phyloP scores from a whole-genome alignment of 2,113 vertebrate genomes.

The Antennarius striatus region DNA sequence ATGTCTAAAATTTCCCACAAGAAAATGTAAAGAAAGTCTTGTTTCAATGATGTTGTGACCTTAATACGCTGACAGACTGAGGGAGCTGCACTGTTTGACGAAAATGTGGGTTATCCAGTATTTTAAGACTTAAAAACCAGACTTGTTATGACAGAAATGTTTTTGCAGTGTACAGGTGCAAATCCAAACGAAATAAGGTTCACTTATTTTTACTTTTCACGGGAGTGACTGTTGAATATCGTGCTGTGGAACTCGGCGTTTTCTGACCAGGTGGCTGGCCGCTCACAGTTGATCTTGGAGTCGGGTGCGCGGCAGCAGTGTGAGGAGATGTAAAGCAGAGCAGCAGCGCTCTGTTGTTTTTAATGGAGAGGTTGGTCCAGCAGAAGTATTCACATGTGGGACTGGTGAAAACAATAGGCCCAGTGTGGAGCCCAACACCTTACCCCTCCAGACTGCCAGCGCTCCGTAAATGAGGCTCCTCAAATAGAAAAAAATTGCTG shows the following conservation, averaged over 20 bases:
- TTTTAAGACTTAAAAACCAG: background rate
- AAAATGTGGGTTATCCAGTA: too few species aligned
- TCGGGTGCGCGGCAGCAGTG: conserved; percentile 42
- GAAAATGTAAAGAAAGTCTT: too few species aligned
- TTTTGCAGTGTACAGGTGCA: background rate
- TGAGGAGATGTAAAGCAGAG: conserved; percentile 67
- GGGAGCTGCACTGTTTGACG: too few species aligned
- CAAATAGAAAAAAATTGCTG: conserved; percentile 74
- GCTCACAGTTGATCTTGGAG: conserved; percentile 44
- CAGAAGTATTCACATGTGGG: conserved; percentile 79
- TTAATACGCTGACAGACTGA: too few species aligned
- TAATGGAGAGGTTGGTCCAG: conserved; percentile 65
- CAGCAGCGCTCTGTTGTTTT: conserved; percentile 69
- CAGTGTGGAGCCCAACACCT: conserved; percentile 77
- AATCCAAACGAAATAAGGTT: background rate
- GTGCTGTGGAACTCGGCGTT: background rate
- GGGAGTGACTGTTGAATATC: conserved; percentile 1
- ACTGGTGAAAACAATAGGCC: conserved; percentile 78
- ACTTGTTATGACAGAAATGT: background rate
- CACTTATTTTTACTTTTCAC: conserved; percentile 2
- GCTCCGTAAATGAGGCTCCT: conserved; percentile 66
- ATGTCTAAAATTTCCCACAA: background rate
- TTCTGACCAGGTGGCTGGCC: conserved; percentile 22
- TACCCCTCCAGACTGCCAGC: conserved; percentile 66
- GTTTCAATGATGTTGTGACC: too few species aligned